Conservation (phyloP, 1,140 invertebrate genomes). For the Drosophila pruinosa region DNA sequence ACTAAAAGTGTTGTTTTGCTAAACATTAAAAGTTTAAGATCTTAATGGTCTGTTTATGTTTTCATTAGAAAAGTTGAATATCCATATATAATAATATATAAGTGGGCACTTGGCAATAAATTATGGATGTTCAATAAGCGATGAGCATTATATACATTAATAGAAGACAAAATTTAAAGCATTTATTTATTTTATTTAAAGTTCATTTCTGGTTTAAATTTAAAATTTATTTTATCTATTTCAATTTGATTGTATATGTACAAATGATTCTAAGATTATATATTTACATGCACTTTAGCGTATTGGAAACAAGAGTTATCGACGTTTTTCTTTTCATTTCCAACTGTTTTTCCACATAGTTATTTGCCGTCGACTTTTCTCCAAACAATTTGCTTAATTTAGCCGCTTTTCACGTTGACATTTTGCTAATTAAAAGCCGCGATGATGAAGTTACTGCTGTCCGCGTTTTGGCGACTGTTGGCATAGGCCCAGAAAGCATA, state of each 20-base stretch:
- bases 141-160: neutral
- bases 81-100: neutral
- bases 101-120: neutral
- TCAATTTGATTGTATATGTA: too few species aligned
- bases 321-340: neutral
- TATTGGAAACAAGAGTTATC: neutral
- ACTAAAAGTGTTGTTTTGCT: slow-evolving; percentile 10
- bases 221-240: too few species aligned
- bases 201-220: neutral
- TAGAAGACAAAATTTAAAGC: too few species aligned
- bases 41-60: slow-evolving; percentile 22
- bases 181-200: neutral
- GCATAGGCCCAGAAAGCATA: slow-evolving; percentile 2
- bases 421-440: slow-evolving; percentile 35
- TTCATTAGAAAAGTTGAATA: neutral
- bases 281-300: too few species aligned
- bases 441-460: slow-evolving; percentile 12
- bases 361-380: slow-evolving; percentile 22
- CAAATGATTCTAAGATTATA: too few species aligned
- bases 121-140: neutral
- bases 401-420: slow-evolving; percentile 25
- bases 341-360: neutral
- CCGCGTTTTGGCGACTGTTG: neutral
- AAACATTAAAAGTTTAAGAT: neutral
- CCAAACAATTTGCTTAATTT: slow-evolving; percentile 41